Evolutionary conservation across 2,888 invertebrate species (phyloP), one percentile per base, ranked within the genome.

Genomic region (Ceratothoa steindachneri): DNA sequence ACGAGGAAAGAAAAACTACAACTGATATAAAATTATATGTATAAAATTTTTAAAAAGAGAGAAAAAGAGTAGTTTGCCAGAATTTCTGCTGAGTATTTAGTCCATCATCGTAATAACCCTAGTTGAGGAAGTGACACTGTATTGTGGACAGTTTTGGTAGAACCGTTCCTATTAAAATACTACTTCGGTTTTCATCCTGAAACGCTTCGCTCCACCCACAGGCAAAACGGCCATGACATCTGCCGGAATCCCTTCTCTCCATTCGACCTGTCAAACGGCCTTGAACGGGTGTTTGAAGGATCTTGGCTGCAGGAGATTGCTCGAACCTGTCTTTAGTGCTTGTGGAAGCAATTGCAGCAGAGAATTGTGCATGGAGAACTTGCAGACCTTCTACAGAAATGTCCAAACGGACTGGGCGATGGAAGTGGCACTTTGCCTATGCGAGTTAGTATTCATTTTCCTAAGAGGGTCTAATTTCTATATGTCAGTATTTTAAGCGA

Each of bases 351-450:
- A 89, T 81, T 95, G 94, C 85, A 91, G 91, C 84, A 88, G 93
- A 80, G 91, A 92, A 83, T 67, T 71, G 7, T 95, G 95, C 85
- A 93, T 93, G 93, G 88, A 90, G 80, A 91, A 93, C 69, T 85
- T 95, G 82, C 90, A 93, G 83, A 89, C 89, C 72, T 94, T 95
- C 86, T 95, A 94, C 86, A 89, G 91, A 84, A 90, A 90, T 82
- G 89, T 90, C 24, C 89, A 89, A 73, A 90, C 91, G 81, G 90
- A 89, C 81, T 91, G 93, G 89, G 93, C 92, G 83, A 88, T 93
- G 80, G 94, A 94, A 85, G 91, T 94, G 82, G 95, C 94, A 81
- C 94, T 94, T 86, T 95, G 95, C 84, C 88, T 94, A 77, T 95
- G 95, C 93, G 93, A 91, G 94, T 93, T 86, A 89, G 91, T 88